Percentiles rank a stretch among this genome's conserved stretches.
phyloP scores from a whole-genome alignment of 2,888 invertebrate species.

The Monochamus alternatus region DNA sequence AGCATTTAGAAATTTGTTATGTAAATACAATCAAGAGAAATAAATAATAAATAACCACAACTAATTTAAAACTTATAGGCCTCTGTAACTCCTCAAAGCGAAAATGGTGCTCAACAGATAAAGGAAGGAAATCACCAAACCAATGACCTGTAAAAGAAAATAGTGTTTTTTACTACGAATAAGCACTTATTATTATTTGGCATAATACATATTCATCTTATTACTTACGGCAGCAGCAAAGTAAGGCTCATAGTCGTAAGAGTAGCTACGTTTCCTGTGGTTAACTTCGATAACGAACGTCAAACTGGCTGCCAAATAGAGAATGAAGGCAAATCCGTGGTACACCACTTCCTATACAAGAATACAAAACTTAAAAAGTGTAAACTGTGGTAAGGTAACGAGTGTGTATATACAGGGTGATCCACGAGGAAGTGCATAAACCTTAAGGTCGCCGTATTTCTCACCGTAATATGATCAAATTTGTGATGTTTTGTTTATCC shows the following conservation, averaged over 20 bases:
- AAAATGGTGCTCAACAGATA: constrained; percentile 86
- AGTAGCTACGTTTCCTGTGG: constrained; percentile 69
- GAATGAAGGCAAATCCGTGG: constrained; percentile 82
- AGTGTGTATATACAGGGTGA: too few relatives aligned
- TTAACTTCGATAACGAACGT: constrained; percentile 80
- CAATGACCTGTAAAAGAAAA: constrained; percentile 79
- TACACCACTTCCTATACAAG: constrained; percentile 84
- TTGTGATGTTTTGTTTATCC: too few relatives aligned
- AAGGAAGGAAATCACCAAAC: constrained; percentile 80
- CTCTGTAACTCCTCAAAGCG: constrained; percentile 84
- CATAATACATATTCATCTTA: too few relatives aligned
- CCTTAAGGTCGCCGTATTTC: too few relatives aligned
- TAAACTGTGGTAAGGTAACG: too few relatives aligned
- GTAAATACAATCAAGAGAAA: constrained; percentile 7
- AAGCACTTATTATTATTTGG: too few relatives aligned
- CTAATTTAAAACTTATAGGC: constrained; percentile 73
- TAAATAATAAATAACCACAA: constrained; percentile 34
- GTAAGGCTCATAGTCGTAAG: constrained; percentile 76
- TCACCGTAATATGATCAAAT: too few relatives aligned
- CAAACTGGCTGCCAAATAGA: constrained; percentile 82
- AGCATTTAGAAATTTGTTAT: neutral
- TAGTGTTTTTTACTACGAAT: too few relatives aligned
- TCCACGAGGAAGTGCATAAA: too few relatives aligned
- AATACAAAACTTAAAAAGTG: neutral
- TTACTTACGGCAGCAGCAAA: constrained; percentile 83